Conservation (phyloP, 2,888 invertebrate species). For the Monopis laevigella region DNA sequence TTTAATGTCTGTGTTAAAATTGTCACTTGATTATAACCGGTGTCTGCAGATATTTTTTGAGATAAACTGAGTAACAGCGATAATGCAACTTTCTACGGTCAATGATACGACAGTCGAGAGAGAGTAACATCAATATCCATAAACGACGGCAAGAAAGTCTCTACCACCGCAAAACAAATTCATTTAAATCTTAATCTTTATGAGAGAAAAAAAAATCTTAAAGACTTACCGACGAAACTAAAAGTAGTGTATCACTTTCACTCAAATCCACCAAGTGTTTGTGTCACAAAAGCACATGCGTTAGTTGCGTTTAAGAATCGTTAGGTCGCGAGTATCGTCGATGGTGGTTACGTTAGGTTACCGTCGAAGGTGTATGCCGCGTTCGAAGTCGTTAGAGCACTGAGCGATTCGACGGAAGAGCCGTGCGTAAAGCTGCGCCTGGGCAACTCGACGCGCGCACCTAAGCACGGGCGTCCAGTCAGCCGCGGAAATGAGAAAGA, state of each 20-base stretch:
- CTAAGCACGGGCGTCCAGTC: constrained; percentile 38
- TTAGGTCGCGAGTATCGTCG: constrained; percentile 1
- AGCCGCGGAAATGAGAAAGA: constrained; percentile 36
- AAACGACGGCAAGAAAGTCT: constrained; percentile 1
- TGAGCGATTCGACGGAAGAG: constrained; percentile 52
- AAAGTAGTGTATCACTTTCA: constrained; percentile 6
- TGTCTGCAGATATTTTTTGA: no score
- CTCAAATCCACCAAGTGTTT: constrained; percentile 1
- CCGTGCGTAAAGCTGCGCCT: constrained; percentile 41
- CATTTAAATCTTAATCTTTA: neutral
- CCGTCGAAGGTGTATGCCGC: constrained; percentile 39
- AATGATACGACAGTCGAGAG: neutral
- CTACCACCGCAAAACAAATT: neutral
- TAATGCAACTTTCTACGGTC: constrained; percentile 3
- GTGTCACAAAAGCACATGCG: constrained; percentile 4
- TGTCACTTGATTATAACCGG: no score
- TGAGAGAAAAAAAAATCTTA: neutral
- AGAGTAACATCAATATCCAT: constrained; percentile 8
- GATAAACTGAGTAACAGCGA: constrained; percentile 2
- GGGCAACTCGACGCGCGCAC: constrained; percentile 56
- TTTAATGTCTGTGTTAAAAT: no score
- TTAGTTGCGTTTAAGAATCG: neutral
- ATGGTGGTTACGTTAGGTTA: constrained; percentile 25
- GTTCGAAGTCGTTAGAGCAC: constrained; percentile 54
- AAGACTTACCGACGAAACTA: constrained; percentile 2